Conservation (phyloP, 2,797 vertebrate species). For the Scleropages formosus region DNA sequence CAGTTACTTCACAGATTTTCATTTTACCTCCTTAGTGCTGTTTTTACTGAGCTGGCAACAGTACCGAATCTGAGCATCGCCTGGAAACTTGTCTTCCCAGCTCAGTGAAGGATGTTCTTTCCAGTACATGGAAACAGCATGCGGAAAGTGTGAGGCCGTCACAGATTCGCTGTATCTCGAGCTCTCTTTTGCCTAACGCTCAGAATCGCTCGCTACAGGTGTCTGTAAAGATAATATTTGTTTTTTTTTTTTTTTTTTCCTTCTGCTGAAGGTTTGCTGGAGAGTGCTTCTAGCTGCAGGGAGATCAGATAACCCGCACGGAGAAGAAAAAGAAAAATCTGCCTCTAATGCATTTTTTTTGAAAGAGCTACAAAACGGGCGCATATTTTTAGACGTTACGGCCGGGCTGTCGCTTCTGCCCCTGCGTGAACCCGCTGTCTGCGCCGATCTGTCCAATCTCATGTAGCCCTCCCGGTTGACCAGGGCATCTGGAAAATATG, state of each 20-base stretch:
- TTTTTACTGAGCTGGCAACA: too few species aligned
- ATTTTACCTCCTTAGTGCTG: too few species aligned
- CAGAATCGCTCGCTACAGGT: not conserved
- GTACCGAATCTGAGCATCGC: too few species aligned
- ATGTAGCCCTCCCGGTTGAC: not conserved
- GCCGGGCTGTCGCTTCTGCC: not conserved
- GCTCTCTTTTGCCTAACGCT: not conserved
- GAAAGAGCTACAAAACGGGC: not conserved
- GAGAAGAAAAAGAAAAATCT: conserved; percentile 4
- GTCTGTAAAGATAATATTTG: conserved; percentile 1
- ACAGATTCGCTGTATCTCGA: not conserved
- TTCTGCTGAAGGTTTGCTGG: not conserved
- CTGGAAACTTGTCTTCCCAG: too few species aligned
- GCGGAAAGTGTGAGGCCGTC: not conserved
- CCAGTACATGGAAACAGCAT: not conserved
- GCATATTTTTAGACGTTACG: not conserved
- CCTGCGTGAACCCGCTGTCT: not conserved
- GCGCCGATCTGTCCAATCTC: not conserved
- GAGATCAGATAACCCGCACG: not conserved
- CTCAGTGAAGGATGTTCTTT: too few species aligned
- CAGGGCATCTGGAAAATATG: not conserved
- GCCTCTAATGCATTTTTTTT: conserved; percentile 1
- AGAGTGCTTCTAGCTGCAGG: not conserved
- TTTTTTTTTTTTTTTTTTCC: conserved; percentile 9
- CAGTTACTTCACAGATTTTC: not conserved